A percentile compares a stretch with the other conserved stretches of the same genome.
Conservation (phyloP, 2,797 vertebrate genomes). For the Spatula versicolor region DNA sequence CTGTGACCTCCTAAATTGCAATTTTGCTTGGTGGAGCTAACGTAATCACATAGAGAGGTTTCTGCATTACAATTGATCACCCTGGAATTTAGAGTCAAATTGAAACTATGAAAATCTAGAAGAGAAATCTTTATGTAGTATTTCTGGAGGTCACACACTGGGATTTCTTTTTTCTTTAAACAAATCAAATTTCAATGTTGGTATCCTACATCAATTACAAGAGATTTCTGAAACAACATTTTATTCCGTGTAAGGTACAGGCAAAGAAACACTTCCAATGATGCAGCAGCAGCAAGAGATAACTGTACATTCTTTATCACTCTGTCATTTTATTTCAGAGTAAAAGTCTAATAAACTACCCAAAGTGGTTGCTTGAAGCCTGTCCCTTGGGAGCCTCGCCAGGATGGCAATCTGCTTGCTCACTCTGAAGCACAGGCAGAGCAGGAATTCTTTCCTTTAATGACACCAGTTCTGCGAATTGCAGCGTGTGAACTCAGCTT, state of each 20-base stretch:
- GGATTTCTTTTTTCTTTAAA: background rate
- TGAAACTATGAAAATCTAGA: background rate
- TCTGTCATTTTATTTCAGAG: background rate
- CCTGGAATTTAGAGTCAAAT: background rate
- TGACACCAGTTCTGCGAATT: background rate
- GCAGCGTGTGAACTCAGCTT: background rate
- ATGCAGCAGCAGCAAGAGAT: background rate
- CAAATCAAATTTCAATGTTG: background rate
- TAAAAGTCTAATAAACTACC: background rate
- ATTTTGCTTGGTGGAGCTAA: background rate
- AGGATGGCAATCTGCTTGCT: background rate
- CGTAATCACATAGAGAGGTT: background rate
- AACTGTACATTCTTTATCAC: background rate
- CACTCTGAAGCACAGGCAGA: background rate
- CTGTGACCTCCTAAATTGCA: background rate
- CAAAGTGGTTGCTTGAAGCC: background rate
- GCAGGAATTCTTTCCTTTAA: background rate
- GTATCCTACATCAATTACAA: background rate
- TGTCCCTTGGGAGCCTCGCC: accelerated
- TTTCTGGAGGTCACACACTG: background rate
- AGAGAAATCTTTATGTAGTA: background rate
- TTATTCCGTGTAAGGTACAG: background rate
- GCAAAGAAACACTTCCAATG: background rate
- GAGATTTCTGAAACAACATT: background rate
- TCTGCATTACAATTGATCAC: background rate